Conservation (phyloP, 2,797 vertebrate genomes). For the Phyllotis vaccarum region DNA sequence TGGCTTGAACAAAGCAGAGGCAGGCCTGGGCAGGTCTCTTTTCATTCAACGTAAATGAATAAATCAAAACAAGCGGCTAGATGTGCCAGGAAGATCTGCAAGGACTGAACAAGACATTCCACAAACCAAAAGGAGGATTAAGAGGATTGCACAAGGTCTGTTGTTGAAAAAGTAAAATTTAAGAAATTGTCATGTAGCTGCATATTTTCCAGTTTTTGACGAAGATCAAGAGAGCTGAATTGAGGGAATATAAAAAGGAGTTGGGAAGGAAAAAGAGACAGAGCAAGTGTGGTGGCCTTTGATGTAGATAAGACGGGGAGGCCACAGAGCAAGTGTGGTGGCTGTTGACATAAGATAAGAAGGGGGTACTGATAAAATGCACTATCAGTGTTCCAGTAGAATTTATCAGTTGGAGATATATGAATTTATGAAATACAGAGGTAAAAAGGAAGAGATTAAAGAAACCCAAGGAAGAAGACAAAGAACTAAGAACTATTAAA, state of each 20-base stretch:
- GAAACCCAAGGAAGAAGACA: constrained; percentile 4
- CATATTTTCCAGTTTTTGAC: constrained; percentile 13
- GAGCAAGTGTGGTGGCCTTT: background rate
- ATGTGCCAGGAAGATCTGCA: background rate
- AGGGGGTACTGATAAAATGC: background rate
- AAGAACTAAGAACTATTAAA: constrained; percentile 5
- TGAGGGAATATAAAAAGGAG: background rate
- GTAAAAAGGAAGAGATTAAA: background rate
- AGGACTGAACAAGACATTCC: background rate
- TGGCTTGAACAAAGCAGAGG: background rate
- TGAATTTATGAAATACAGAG: background rate
- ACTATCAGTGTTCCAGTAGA: background rate
- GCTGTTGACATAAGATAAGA: too few relatives aligned
- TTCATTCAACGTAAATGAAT: background rate
- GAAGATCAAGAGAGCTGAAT: background rate
- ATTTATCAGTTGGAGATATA: background rate
- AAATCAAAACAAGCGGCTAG: background rate
- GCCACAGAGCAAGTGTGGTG: background rate
- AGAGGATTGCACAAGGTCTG: background rate
- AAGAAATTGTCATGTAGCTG: background rate
- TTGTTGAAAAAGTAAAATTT: background rate
- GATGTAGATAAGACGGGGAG: background rate
- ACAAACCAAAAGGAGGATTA: background rate
- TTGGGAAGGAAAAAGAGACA: background rate
- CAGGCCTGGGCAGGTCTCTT: background rate